Evolutionary conservation across 53 echinoderm and acorn worm species (phyloP).

Genomic region (Patiria pectinifera): DNA sequence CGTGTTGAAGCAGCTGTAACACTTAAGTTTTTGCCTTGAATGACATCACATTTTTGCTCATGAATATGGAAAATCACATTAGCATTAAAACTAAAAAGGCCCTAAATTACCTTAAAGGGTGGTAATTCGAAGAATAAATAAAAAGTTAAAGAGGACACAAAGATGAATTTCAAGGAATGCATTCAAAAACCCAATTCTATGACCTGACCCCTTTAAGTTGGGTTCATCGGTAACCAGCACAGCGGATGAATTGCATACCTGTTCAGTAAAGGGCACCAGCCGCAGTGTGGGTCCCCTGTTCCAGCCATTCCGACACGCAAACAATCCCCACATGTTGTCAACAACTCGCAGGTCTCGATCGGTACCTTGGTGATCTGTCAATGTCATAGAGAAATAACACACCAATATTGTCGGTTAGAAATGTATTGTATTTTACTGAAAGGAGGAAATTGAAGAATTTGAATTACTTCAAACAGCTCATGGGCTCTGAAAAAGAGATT

Average conservation of each 20-base stretch:
- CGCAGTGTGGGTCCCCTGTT: conserved; percentile 92
- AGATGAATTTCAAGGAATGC: too few relatives aligned
- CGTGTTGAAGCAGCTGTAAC: too few relatives aligned
- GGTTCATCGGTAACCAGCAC: neutral
- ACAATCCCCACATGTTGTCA: conserved; percentile 84
- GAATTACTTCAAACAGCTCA: neutral
- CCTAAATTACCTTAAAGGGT: too few relatives aligned
- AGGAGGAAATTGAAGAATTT: neutral
- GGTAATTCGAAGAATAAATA: too few relatives aligned
- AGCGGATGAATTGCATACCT: conserved; percentile 62
- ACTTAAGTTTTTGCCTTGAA: too few relatives aligned
- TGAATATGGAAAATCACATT: too few relatives aligned
- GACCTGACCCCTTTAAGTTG: neutral
- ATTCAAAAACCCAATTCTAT: too few relatives aligned
- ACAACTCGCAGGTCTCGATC: conserved; percentile 84
- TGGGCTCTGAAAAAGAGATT: too few relatives aligned
- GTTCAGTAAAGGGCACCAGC: conserved; percentile 89
- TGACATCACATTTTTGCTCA: too few relatives aligned
- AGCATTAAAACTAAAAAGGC: too few relatives aligned
- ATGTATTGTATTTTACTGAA: neutral
- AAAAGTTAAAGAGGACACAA: too few relatives aligned
- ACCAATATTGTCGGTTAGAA: neutral
- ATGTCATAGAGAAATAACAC: neutral
- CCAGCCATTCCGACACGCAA: conserved; percentile 60
- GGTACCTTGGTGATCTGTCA: conserved; percentile 94